Evolutionary conservation across 2,113 vertebrate species (phyloP), one percentile per base, ranked within the genome.

Genomic region (Australoheros scitulus): DNA sequence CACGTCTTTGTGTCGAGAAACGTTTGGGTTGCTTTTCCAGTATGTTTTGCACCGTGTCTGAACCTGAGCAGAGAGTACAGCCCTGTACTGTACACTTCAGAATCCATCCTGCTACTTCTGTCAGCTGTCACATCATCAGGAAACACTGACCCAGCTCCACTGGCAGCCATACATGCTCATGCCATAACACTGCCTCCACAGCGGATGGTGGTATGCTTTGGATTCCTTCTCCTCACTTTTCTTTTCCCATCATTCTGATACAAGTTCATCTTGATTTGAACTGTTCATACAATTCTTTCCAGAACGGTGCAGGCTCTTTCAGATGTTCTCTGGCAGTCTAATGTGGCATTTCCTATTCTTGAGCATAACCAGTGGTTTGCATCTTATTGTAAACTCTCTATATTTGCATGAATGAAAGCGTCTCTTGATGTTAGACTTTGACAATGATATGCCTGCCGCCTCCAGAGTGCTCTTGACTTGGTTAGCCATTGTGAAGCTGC

Each of bases 221-320:
- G 41, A 68, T 68, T 18, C 3, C 43, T 8, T 18, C 14, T 1
- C 34, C 34, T 34, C 2, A 7, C 34, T 34, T 34, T 34, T 34
- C 34, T 34, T 34, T 34, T 34, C 34, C 34, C 34, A 34, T 34
- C 34, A 34, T 34, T 34, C 34, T 34, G 34, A 4, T 7, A 34
- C 6, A 34, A 34, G 0, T 26, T 68, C 43, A 47, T 0, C 38
- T 68, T 68, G 14, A 38, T 68, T 47, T 68, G 9, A 68, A 17
- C 38, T 3, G 8, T 47, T 8, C 24, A 68, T 43, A 1, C 14
- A 50, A 29, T 29, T 29, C 29, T 29, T 29, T 29, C 29, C 29
- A 29, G 29, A 29, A 29, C 14, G 5, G 47, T 18, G 15, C 17
- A 7, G 50, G 50, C 50, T 52, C 50, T 18, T 18, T 3, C 7